Conservation (phyloP, 2,113 vertebrate genomes). For the Sinosuthora webbiana region DNA sequence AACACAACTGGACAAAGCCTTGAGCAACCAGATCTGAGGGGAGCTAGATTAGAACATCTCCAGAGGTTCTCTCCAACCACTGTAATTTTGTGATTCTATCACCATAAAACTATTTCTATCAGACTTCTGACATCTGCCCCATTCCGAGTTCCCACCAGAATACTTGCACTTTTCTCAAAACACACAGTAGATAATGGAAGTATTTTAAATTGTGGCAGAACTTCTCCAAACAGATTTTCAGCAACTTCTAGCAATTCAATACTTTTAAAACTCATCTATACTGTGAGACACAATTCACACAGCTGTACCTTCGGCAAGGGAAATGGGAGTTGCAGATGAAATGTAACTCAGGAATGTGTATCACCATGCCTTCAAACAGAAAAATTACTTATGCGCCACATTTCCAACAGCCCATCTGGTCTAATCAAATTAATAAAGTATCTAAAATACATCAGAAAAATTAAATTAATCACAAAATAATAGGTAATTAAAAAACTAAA, state of each 20-base stretch:
- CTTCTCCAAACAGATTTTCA: neutral
- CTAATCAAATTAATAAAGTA: neutral
- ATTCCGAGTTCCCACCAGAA: neutral
- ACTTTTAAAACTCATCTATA: neutral
- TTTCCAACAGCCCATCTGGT: neutral
- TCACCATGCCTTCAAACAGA: neutral
- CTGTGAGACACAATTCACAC: neutral
- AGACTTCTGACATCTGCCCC: neutral
- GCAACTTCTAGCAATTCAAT: neutral
- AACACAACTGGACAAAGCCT: neutral
- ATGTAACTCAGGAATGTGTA: neutral
- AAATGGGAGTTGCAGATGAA: neutral
- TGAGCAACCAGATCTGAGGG: neutral
- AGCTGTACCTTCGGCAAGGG: neutral
- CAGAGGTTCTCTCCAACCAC: neutral
- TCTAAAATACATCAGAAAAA: neutral
- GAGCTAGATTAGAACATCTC: neutral
- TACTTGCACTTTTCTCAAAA: neutral
- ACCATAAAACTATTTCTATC: neutral
- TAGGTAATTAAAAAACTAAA: neutral
- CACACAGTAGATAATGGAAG: neutral
- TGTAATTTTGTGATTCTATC: neutral
- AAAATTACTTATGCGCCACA: neutral
- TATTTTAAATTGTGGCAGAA: neutral
- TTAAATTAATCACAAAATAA: neutral